These are phyloP conservation scores for Drosophila eugracilis DNA, from an alignment of 1,140 invertebrate species.

Conservation along the genomic window DNA sequence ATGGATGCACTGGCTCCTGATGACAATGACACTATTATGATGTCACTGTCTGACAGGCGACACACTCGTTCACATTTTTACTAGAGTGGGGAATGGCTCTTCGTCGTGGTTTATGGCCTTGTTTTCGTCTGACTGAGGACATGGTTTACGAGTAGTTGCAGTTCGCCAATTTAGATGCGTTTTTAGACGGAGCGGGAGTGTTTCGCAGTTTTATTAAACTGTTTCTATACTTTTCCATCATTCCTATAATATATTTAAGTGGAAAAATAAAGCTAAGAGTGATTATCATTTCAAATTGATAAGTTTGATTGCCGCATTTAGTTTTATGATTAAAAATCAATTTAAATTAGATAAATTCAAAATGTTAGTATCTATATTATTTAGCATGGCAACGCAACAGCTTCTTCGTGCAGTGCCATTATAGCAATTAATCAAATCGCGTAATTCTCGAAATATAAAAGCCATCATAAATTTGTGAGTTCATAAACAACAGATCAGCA, in stretches of 20 bases:
- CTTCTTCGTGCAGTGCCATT: neutral
- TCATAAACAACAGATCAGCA: slow-evolving; percentile 54
- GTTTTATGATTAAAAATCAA: too few relatives aligned
- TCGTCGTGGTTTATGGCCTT: slow-evolving; percentile 7
- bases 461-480: slow-evolving; percentile 35
- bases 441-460: slow-evolving; percentile 39
- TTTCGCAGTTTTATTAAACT: neutral
- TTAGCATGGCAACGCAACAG: too few relatives aligned
- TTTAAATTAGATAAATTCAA: too few relatives aligned
- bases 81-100: neutral
- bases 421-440: slow-evolving; percentile 57
- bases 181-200: neutral
- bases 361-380: too few relatives aligned
- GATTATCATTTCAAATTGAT: too few relatives aligned
- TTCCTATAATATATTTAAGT: neutral
- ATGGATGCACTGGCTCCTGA: slow-evolving; percentile 46
- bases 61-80: slow-evolving; percentile 57
- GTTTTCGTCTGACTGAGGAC: slow-evolving; percentile 28
- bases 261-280: too few relatives aligned
- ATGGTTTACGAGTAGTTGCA: slow-evolving; percentile 9
- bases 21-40: slow-evolving; percentile 82
- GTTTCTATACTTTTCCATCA: neutral
- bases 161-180: neutral
- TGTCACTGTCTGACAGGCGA: slow-evolving; percentile 73
- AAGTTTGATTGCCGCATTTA: too few relatives aligned